Evolutionary conservation across 1,140 invertebrate species (phyloP).

Genomic region (Lepidurus arcticus): DNA sequence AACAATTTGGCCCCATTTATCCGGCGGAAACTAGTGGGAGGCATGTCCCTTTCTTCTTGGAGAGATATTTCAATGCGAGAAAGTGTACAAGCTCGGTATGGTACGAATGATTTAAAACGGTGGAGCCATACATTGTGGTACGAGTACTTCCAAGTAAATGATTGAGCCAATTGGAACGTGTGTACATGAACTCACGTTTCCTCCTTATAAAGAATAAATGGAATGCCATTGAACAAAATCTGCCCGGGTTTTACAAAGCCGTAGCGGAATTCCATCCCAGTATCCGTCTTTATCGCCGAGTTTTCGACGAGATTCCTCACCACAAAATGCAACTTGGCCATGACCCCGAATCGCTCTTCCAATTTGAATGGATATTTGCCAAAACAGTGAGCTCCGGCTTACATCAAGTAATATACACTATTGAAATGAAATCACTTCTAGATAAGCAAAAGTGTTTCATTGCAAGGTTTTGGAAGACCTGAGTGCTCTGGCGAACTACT

Average conservation of each 20-base stretch:
- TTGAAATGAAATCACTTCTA: not conserved
- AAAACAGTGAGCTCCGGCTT: constrained; percentile 64
- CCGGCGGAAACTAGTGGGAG: constrained; percentile 53
- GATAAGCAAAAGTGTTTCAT: not conserved
- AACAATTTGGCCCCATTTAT: constrained; percentile 59
- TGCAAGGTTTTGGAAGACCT: not conserved
- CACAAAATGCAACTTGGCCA: constrained; percentile 49
- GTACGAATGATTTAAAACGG: constrained; percentile 42
- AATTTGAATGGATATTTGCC: constrained; percentile 64
- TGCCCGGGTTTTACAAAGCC: constrained; percentile 19
- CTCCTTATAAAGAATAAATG: not conserved
- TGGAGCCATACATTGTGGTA: constrained; percentile 49
- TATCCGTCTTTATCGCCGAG: constrained; percentile 56
- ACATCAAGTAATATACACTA: constrained; percentile 42
- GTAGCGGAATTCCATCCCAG: not conserved
- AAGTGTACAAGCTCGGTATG: constrained; percentile 54
- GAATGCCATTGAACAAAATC: not conserved
- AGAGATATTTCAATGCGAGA: constrained; percentile 54
- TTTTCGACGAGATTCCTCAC: constrained; percentile 73
- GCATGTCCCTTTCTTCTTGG: constrained; percentile 58
- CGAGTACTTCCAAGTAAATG: constrained; percentile 50
- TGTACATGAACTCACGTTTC: not conserved
- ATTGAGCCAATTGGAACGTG: constrained; percentile 1
- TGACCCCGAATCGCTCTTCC: constrained; percentile 50
- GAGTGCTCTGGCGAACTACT: not conserved